phyloP scores from a whole-genome alignment of 2,797 vertebrate species.

The Limnodromus scolopaceus region DNA sequence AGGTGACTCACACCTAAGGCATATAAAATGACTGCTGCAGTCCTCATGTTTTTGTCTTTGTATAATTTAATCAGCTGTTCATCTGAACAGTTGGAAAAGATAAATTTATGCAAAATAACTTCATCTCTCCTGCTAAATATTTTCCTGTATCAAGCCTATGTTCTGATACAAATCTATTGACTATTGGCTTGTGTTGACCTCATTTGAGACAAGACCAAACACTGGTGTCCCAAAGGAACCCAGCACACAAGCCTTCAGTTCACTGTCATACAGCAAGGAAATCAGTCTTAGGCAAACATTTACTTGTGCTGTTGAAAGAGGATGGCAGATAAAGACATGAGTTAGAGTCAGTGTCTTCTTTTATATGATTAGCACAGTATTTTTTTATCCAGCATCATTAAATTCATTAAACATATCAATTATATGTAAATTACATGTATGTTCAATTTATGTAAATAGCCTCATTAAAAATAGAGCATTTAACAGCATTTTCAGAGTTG shows the following conservation, averaged over 20 bases:
- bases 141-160: not conserved
- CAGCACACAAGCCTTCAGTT: not conserved
- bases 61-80: slow-evolving; percentile 28
- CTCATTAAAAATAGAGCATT: not conserved
- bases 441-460: not conserved
- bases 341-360: not conserved
- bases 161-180: not conserved
- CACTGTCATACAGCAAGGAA: not conserved
- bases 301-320: not conserved
- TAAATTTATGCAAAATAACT: not conserved
- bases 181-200: not conserved
- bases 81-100: slow-evolving; percentile 27
- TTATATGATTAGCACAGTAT: not conserved
- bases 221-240: not conserved
- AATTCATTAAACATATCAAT: not conserved
- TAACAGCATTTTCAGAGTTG: not conserved
- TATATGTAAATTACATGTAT: not conserved
- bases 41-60: not conserved
- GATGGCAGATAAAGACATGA: not conserved
- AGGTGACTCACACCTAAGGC: not conserved
- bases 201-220: not conserved
- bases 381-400: not conserved
- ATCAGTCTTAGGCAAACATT: not conserved
- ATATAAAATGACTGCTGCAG: not conserved
- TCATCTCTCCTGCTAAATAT: not conserved